phyloP scores from a whole-genome alignment of 2,888 invertebrate species.

The Ametastegia equiseti region DNA sequence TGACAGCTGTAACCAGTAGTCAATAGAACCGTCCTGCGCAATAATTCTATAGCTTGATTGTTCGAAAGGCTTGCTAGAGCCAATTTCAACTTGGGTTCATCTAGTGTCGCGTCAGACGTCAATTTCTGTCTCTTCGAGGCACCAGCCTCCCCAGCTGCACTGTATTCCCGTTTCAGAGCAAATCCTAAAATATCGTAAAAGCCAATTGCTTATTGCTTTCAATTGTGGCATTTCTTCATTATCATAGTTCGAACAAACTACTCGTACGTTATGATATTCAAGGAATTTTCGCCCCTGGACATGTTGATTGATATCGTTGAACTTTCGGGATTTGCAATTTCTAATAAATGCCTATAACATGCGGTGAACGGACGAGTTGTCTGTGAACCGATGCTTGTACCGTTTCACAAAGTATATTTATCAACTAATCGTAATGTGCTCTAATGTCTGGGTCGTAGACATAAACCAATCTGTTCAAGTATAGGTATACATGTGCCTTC shows the following conservation, averaged over 20 bases:
- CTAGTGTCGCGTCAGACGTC: constrained; percentile 7
- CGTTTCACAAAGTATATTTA: not conserved
- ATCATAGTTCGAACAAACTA: no score
- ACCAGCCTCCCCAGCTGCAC: constrained; percentile 60
- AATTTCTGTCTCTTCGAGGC: constrained; percentile 22
- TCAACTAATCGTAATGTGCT: not conserved
- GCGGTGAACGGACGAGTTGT: no score
- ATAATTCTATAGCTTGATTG: constrained; percentile 61
- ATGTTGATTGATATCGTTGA: not conserved
- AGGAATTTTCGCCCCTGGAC: not conserved
- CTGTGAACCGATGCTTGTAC: not conserved
- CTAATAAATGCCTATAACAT: not conserved
- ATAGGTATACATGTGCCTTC: not conserved
- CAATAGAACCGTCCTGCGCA: constrained; percentile 59
- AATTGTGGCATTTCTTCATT: no score
- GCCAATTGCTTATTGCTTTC: not conserved
- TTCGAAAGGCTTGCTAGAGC: constrained; percentile 56
- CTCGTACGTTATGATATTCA: not conserved
- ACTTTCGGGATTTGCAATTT: not conserved
- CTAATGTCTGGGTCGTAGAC: constrained; percentile 2
- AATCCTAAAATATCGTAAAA: constrained; percentile 54
- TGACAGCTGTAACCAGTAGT: constrained; percentile 67
- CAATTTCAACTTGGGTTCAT: constrained; percentile 50
- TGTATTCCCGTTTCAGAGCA: constrained; percentile 65
- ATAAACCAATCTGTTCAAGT: not conserved